Evolutionary conservation across 2,888 invertebrate genomes (phyloP), one percentile per base, ranked within the genome.

Genomic region (Autographa pulchrina): DNA sequence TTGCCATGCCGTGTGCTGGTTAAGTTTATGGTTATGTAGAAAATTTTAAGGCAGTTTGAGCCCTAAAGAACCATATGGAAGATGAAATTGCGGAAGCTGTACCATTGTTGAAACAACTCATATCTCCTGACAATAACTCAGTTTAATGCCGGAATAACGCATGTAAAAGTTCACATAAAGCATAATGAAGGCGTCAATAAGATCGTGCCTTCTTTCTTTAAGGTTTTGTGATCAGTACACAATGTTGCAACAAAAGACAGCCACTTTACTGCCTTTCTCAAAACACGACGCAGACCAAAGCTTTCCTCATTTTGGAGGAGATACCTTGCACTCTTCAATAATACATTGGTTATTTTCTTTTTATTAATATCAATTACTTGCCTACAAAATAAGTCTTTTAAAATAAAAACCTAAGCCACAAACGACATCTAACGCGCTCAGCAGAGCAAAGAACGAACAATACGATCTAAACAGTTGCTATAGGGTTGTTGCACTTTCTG

Each of bases 401-500:
- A 48, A 48, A 48, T 43, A 48, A 8, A n/a, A 48, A n/a, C 48
- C 67, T 25, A 62, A 62, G 62, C 48, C 65, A 18, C 60, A n/a
- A 58, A 63, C 65, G 77, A 81, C 69, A 83, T 73, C 61, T 70
- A 75, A 83, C 73, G 83, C 68, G 56, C 9, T 72, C 72, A 78
- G n/a, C 81, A 72, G 58, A 74, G 73, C 84, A 70, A 58, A 64
- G 35, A 62, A 66, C 64, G 65, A 77, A 81, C 80, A 85, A 76
- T 74, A 75, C 64, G 65, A 80, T 75, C 72, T 73, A 78, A 72
- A 65, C 75, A 77, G 75, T 76, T 68, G 16, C 66, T 65, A 77
- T 65, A 70, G 68, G 84, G 83, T 80, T 85, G 83, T 85, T 86
- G 85, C 78, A 84, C 87, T 84, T 85, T 81, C 83, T 82, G 68